Conservation (phyloP, 2,113 vertebrate genomes). For the Phoenicopterus ruber region DNA sequence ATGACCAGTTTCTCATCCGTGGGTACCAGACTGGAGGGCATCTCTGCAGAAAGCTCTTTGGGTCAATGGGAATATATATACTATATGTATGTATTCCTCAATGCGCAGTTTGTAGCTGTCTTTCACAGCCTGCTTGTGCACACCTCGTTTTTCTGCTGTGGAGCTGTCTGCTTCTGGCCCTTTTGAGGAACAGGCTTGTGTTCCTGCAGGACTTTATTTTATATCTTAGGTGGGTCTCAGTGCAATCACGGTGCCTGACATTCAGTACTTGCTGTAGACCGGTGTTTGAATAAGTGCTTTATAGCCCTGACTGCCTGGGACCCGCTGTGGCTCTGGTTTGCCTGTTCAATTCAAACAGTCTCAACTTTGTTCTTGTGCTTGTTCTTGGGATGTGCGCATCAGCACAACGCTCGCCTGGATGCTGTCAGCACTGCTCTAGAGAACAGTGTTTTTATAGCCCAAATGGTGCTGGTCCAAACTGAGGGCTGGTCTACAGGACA, state of each 20-base stretch:
- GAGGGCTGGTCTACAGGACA: neutral
- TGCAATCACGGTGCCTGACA: neutral
- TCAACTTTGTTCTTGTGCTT: neutral
- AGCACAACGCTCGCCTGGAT: neutral
- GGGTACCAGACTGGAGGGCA: neutral
- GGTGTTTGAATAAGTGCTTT: neutral
- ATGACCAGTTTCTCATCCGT: neutral
- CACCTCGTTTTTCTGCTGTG: neutral
- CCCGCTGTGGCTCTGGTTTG: neutral
- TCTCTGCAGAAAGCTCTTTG: neutral
- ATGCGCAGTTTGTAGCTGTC: neutral
- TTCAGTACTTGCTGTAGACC: neutral
- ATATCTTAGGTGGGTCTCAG: neutral
- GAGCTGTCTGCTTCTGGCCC: neutral
- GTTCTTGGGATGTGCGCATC: fast-evolving
- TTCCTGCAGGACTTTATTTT: neutral
- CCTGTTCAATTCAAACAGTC: neutral
- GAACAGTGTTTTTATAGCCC: neutral
- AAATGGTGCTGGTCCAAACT: neutral
- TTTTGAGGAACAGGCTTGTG: neutral
- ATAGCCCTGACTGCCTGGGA: neutral
- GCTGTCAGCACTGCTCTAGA: neutral
- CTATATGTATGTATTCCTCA: too few relatives aligned
- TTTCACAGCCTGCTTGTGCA: neutral
- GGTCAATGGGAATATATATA: neutral